Base-by-base conservation (phyloP, 2,797 vertebrate species). In the Bovichtus diacanthus region DNA sequence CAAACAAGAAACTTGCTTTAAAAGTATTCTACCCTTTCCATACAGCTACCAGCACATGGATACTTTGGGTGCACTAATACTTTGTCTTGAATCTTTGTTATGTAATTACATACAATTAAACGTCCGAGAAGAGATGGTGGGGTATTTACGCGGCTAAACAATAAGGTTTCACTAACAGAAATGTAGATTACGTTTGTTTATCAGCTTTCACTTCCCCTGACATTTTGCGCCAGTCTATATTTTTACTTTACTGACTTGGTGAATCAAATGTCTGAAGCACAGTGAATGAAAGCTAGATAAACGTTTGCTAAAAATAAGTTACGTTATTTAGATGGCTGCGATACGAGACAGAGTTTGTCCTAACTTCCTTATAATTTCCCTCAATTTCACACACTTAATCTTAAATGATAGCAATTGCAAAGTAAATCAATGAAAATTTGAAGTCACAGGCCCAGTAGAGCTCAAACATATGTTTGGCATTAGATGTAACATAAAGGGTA, bases 321-420 rank as follows among this genome's bases (percentile, higher is more conserved):
- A 27, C 1, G 27, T 19, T 31, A 25, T 43, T 38, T 21, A 21
- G 1, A 61, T 3, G 16, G 51, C 25, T 53, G 27, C 34, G 21
- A 25, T 11, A 31, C 5, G 21, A 54, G 5, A 50, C 27, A 2
- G 15, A 18, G 53, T 49, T 63, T 5, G 21, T 6, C 12, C 1
- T 0, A 56, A 75, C 50, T 83, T 75, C 50, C 29, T 55, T 0
- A 8, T 6, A 0, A 21, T 51, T 9, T 27, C 39, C 27, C 12
- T 6, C 0, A 10, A 34, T 27, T 11, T 27, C 5, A 21, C 10
- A 25, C 0, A 39, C 29, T 9, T 9, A 3, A 41, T 25, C 15
- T 15, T 2, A 3, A 6, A 18, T 1, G 0, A 1, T 5, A 5
- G n/a, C n/a, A n/a, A n/a, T n/a, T n/a, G n/a, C n/a, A n/a, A n/a